Evolutionary conservation across 2,797 vertebrate species (phyloP).

Genomic region (Trachops cirrhosus): DNA sequence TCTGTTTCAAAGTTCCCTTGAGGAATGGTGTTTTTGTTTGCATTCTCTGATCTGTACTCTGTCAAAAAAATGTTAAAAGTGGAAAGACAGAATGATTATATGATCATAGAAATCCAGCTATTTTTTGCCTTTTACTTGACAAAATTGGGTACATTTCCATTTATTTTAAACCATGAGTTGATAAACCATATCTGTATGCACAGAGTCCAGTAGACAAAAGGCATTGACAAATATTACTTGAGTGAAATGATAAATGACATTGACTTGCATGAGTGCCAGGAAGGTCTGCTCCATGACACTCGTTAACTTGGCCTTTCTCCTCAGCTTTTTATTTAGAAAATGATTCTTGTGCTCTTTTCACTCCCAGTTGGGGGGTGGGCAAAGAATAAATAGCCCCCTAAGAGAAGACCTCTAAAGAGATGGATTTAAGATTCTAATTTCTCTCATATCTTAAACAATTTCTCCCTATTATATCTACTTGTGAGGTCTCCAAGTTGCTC

Average conservation of each 20-base stretch:
- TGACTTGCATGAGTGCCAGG: background rate
- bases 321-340: conserved; percentile 6
- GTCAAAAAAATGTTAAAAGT: conserved; percentile 7
- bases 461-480: background rate
- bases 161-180: background rate
- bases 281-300: background rate
- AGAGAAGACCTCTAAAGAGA: background rate
- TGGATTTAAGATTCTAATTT: background rate
- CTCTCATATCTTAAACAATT: background rate
- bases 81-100: background rate
- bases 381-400: background rate
- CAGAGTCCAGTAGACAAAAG: background rate
- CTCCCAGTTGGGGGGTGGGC: background rate
- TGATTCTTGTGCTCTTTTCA: background rate
- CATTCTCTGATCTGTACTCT: background rate
- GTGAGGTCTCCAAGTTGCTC: background rate
- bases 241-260: background rate
- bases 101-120: background rate
- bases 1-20: conserved; percentile 39
- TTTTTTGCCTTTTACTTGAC: conserved; percentile 26
- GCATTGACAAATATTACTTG: background rate
- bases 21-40: background rate
- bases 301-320: background rate
- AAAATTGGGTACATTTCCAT: background rate
- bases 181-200: background rate